These are phyloP conservation scores for Eriocheir sinensis DNA, from an alignment of 1,140 invertebrate species.

Conservation along the genomic window DNA sequence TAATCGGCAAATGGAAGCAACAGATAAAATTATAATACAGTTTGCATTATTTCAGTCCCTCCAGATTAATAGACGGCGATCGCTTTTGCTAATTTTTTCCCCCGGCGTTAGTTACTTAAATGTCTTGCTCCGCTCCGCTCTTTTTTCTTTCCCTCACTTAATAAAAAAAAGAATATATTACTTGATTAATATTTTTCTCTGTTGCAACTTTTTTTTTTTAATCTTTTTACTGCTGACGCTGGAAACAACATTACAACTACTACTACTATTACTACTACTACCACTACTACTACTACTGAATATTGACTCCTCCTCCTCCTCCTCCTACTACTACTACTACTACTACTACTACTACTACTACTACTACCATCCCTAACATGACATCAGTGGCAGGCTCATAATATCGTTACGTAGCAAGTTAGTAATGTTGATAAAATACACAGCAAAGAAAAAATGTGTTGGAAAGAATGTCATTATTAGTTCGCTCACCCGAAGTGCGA, in stretches of 20 bases:
- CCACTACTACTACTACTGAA: background rate
- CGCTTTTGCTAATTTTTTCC: background rate
- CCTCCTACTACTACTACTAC: conserved; percentile 6
- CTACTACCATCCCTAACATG: background rate
- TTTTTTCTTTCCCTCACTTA: too few species aligned
- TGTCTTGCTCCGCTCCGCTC: background rate
- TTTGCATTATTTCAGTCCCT: background rate
- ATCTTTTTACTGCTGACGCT: background rate
- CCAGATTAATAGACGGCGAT: background rate
- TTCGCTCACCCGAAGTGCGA: too few species aligned
- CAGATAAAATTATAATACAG: conserved; percentile 14
- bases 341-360: conserved; percentile 25
- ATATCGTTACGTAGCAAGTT: too few species aligned
- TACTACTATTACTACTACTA: background rate
- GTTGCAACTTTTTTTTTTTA: background rate
- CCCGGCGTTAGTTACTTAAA: background rate
- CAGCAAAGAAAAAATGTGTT: too few species aligned
- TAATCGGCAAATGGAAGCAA: conserved; percentile 24
- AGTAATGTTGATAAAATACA: too few species aligned
- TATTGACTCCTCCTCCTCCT: background rate
- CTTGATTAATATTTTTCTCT: background rate
- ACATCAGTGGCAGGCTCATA: too few species aligned
- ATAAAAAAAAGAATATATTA: too few species aligned
- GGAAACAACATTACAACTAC: background rate
- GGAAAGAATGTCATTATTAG: too few species aligned